Evolutionary conservation across 2,113 vertebrate species (phyloP).

Genomic region (Tyrannus savana): DNA sequence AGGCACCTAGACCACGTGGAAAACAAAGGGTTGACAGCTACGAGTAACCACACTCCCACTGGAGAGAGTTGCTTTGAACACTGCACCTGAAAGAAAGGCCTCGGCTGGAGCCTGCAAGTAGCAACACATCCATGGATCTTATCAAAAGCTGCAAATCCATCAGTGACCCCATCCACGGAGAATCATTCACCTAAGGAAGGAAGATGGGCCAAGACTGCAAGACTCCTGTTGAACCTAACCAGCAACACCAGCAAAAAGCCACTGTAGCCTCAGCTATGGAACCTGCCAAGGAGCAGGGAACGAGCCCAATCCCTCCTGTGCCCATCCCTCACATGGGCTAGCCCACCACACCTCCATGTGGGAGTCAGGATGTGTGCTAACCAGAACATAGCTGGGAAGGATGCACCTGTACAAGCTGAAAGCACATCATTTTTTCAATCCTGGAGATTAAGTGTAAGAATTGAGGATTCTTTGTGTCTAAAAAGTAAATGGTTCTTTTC

Average conservation of each 20-base stretch:
- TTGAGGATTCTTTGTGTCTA: background rate
- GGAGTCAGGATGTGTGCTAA: background rate
- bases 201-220: background rate
- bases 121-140: background rate
- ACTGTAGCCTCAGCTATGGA: background rate
- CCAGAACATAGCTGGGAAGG: background rate
- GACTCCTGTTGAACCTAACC: background rate
- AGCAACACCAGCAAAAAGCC: background rate
- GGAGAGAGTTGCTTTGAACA: background rate
- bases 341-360: background rate
- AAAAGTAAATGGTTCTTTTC: background rate
- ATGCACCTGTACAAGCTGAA: fast-evolving
- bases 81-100: background rate
- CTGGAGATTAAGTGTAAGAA: background rate
- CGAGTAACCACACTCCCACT: fast-evolving
- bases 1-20: background rate
- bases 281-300: background rate
- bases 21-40: background rate
- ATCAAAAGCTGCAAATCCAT: background rate
- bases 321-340: background rate
- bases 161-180: background rate
- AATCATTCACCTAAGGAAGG: background rate
- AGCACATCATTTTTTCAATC: background rate
- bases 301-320: background rate
- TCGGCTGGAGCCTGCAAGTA: background rate